Conservation (phyloP, 2,888 invertebrate genomes). For the Seladonia tumulorum region DNA sequence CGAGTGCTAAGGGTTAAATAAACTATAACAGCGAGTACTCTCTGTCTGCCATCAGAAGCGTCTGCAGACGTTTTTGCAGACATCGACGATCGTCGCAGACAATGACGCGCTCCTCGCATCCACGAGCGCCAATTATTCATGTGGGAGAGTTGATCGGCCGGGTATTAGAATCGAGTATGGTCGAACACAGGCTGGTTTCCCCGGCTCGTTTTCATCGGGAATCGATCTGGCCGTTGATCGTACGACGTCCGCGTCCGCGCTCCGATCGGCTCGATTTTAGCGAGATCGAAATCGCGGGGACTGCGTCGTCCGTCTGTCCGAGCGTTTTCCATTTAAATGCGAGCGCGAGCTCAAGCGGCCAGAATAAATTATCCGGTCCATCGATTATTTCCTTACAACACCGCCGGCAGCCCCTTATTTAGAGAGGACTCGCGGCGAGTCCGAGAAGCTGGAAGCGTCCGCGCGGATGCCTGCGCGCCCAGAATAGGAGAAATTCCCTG, state of each 20-base stretch:
- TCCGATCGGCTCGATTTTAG: conserved; percentile 29
- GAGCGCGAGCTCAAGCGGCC: conserved; percentile 32
- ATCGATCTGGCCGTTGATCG: neutral
- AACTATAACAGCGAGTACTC: neutral
- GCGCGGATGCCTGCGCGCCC: conserved; percentile 40
- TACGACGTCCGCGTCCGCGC: neutral
- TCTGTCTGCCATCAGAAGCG: neutral
- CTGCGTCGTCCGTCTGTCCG: neutral
- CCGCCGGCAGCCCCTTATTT: conserved; percentile 54
- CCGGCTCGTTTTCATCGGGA: conserved; percentile 22
- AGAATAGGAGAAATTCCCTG: conserved; percentile 62
- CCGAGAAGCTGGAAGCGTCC: conserved; percentile 41
- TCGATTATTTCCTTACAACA: conserved; percentile 59
- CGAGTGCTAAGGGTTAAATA: no score
- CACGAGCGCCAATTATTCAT: neutral
- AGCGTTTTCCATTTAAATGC: conserved; percentile 50
- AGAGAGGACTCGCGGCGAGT: conserved; percentile 38
- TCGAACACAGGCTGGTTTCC: neutral
- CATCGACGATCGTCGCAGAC: neutral
- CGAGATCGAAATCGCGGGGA: conserved; percentile 35
- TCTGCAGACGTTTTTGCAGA: neutral
- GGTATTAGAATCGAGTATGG: conserved; percentile 35
- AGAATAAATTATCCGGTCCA: conserved; percentile 58
- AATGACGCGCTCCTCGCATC: neutral
- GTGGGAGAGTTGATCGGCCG: neutral